phyloP scores from a whole-genome alignment of 2,113 vertebrate species.

The Trachemys scripta region DNA sequence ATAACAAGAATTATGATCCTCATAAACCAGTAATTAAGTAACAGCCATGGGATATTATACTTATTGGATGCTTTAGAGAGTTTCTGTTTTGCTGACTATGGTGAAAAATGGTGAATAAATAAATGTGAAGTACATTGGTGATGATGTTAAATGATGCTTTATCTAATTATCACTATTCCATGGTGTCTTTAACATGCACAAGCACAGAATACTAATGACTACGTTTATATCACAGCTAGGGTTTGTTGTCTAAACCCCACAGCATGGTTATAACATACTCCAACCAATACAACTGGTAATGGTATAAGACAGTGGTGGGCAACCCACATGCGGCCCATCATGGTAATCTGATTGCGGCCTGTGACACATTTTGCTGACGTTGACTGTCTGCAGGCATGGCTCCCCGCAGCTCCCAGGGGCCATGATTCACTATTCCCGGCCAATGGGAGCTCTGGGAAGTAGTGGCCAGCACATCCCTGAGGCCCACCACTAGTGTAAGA shows the following conservation, averaged over 20 bases:
- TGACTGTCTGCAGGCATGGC: no score
- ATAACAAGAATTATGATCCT: rapidly evolving
- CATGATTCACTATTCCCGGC: no score
- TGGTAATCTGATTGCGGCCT: no score
- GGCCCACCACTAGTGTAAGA: neutral
- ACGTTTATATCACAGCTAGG: neutral
- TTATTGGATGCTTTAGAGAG: neutral
- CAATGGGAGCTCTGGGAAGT: no score
- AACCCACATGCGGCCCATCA: no score
- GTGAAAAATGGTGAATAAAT: conserved; percentile 60
- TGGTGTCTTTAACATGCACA: conserved; percentile 69
- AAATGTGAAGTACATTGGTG: conserved; percentile 65
- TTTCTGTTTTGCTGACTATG: conserved; percentile 69
- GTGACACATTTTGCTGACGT: no score
- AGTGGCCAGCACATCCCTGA: no score
- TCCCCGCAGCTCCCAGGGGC: no score
- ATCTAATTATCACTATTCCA: conserved; percentile 74
- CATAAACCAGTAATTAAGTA: neutral
- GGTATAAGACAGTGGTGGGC: neutral
- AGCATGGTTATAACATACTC: neutral
- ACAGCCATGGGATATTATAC: conserved; percentile 3
- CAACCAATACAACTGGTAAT: conserved; percentile 6
- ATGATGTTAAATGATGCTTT: conserved; percentile 80
- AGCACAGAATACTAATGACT: conserved; percentile 72
- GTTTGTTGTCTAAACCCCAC: conserved; percentile 57